Conservation (phyloP, 2,797 vertebrate species). For the Rhinatrema bivittatum region DNA sequence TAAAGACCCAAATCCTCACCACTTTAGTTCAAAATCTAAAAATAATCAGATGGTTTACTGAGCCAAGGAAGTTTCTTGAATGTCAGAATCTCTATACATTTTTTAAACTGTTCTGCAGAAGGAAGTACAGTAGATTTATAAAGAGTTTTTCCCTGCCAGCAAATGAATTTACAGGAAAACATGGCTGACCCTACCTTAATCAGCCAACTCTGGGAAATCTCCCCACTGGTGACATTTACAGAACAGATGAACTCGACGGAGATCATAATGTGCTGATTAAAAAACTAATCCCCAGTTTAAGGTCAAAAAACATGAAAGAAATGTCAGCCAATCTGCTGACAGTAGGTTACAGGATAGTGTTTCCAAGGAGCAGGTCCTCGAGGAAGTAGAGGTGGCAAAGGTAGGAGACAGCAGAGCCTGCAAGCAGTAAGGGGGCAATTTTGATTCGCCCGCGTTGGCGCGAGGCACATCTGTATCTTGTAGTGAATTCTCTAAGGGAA, state of each 20-base stretch:
- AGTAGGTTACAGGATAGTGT: conserved; percentile 9
- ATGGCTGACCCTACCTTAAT: neutral
- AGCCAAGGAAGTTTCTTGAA: too few relatives aligned
- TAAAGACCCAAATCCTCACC: too few relatives aligned
- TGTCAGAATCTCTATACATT: too few relatives aligned
- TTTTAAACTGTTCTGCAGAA: too few relatives aligned
- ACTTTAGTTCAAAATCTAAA: too few relatives aligned
- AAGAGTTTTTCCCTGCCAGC: too few relatives aligned
- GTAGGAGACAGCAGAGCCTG: too few relatives aligned
- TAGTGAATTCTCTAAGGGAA: too few relatives aligned
- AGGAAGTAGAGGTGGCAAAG: conserved; percentile 4
- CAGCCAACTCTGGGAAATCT: conserved; percentile 5
- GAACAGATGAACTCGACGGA: conserved; percentile 17
- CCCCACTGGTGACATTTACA: conserved; percentile 18
- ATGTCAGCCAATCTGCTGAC: conserved; percentile 12
- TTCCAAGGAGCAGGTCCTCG: neutral
- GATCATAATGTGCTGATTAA: conserved; percentile 28
- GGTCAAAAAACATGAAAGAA: conserved; percentile 30
- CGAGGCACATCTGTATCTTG: too few relatives aligned
- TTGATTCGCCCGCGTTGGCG: too few relatives aligned
- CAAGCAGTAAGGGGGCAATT: too few relatives aligned
- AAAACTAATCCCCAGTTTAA: conserved; percentile 26
- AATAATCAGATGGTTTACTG: too few relatives aligned
- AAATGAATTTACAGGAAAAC: conserved; percentile 1
- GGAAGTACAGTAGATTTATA: neutral